Conservation (phyloP, 1,140 invertebrate genomes). For the Euwallacea similis region DNA sequence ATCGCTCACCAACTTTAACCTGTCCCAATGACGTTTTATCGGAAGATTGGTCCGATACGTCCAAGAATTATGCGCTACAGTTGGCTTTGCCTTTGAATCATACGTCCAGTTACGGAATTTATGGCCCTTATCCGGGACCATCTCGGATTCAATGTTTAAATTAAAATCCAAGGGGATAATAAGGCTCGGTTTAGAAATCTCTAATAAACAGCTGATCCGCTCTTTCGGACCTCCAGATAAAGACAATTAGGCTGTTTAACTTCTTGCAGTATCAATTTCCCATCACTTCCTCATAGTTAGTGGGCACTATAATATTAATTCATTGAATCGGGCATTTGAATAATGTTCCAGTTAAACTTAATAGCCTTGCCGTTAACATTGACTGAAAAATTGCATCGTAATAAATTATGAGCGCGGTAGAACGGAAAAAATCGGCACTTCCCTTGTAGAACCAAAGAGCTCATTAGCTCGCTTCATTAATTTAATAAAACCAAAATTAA, state of each 20-base stretch:
- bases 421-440: neutral
- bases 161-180: constrained; percentile 35
- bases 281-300: no score
- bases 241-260: neutral
- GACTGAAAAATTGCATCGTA: neutral
- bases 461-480: constrained; percentile 12
- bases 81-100: constrained; percentile 38
- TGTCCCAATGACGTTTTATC: constrained; percentile 35
- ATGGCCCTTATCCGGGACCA: constrained; percentile 32
- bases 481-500: constrained; percentile 13
- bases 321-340: no score
- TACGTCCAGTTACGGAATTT: constrained; percentile 37
- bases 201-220: constrained; percentile 35
- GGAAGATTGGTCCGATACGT: constrained; percentile 34
- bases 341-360: no score
- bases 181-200: constrained; percentile 26
- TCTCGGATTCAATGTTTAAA: constrained; percentile 37
- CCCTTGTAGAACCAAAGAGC: constrained; percentile 1
- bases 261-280: no score
- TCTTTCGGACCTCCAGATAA: constrained; percentile 24
- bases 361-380: no score
- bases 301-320: no score
- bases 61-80: constrained; percentile 34
- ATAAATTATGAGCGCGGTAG: neutral
- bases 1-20: constrained; percentile 35